Base-by-base conservation (phyloP, 2,888 invertebrate species). In the Ectemnius cavifrons region DNA sequence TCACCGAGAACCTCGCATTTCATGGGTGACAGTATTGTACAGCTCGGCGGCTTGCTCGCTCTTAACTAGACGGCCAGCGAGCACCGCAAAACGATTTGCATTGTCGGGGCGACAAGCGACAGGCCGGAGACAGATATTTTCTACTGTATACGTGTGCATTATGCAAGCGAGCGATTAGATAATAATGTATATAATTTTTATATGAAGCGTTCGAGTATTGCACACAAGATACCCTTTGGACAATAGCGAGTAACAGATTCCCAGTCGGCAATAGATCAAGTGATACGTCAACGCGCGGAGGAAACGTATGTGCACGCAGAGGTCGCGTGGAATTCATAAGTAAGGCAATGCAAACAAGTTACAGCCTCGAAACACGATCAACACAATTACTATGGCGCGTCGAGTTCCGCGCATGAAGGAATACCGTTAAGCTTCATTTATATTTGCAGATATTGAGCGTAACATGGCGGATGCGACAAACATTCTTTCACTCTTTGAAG, bases 121-220 rank as follows among this genome's bases (percentile, higher is more conserved):
- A 46, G 47, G 14, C 63, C 47, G 64, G 58, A 20, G 71, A 66
- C 66, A 69, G 67, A 70, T 61, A 80, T 70, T 78, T 74, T 61
- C 45, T 72, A 71, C 61, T 69, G 52, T 73, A 77, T 67, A 65
- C 56, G 65, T 57, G 59, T 79, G 68, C 75, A 72, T 73, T 71
- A 73, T 72, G 69, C 67, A 75, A 82, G 63, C 49, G 70, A 70
- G 64, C 71, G 77, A 75, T 58, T 82, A 81, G 70, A 80, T 81
- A 78, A 79, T 73, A 79, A 80, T 81, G 82, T 81, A 81, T 70
- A 81, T 81, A 79, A 81, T 72, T 78, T 81, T 82, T 82, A 66
- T 81, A 81, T 63, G 71, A 70, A 74, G 61, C 47, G 71, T 69
- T 74, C 61, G 66, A 67, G 59, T 69, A 62, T 58, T 71, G 61